Evolutionary conservation across 2,888 invertebrate species (phyloP), one percentile per base, ranked within the genome.

Genomic region (Apodemia mormo): DNA sequence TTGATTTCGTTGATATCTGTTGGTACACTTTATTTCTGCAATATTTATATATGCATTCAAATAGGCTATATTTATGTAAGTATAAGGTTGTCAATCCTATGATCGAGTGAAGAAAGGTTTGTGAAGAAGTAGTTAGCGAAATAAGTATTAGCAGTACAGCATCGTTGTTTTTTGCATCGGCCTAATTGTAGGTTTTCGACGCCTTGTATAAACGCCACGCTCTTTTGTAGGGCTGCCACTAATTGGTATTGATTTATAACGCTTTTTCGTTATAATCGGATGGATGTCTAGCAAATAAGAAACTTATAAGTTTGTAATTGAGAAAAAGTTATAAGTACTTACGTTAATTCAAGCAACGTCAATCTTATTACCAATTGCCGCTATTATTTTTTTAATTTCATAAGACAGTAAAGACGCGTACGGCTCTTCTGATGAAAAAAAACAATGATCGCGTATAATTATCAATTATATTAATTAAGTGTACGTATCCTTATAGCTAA

Each of bases 111-210:
- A 65, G 54, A 37, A 71, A 68, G 74, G 67, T 54, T 70, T 71
- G 71, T 70, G 71, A 75, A 76, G 77, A 85, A 87, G 89, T 90
- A 90, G 91, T 82, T 85, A 84, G 85, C 83, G 81, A 81, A 87
- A 87, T 88, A 87, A 86, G 85, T 90, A 90, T 92, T 90, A 92
- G 86, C 85, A 80, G 81, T 79, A 79, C 77, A 75, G 80, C 77
- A 77, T 81, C 80, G 79, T 88, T 65, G 40, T 54, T 65, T 85
- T 89, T 89, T 86, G 82, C 74, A 76, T 78, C 80, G 80, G 80
- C 84, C 89, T 93, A 93, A 93, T 93, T 93, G 92, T 89, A 91
- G 92, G 92, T 86, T 90, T 89, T 88, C 92, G 87, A 90, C 92
- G 92, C 92, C 89, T 90, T 82, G 83, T 78, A 81, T 81, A 83